Base-by-base conservation (phyloP, 1,140 invertebrate genomes). In the Zophobas morio region DNA sequence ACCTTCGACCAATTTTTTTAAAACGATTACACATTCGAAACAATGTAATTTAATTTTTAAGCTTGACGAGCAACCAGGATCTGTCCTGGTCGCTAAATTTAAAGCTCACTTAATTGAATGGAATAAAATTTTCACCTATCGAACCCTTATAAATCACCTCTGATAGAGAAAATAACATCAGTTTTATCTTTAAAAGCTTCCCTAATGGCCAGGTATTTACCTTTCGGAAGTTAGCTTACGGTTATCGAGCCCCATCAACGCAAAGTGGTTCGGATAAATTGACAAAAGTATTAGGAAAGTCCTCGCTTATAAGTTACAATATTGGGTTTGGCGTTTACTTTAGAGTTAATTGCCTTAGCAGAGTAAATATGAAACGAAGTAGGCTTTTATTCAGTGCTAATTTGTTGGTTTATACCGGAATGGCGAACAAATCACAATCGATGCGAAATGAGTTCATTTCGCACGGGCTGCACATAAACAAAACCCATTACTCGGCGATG, bases 191-290 rank as follows among this genome's bases (percentile, higher is more conserved):
- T 60, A 60, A 54, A 35, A 60, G 56, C 56, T 60, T 60, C 56
- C 56, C 56, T 60, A 60, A 60, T 60, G 56, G 56, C 56, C 34
- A 60, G 56, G 56, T 60, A 60, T 60, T 60, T 60, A 60, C 56
- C 56, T 60, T 35, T 35, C 56, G 32, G 56, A 35, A 60, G 32
- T 32, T 60, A 8, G 6, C 56, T 60, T 35, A 60, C 42, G 8
- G 3, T 46, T 46, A 46, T 46, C 42, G 3, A 60, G 32, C 34
- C 8, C 56, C 34, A 57, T 57, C 54, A 6, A 35, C 54, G 6
- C 54, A 20, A 20, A 20, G 20, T 57, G n/a, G 34, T 46, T 3
- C 3, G 8, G 42, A 46, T 46, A 46, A 46, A 46, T 46, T 46
- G 42, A 46, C 42, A 46, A 46, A 46, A 46, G 8, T 46, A 46